These are phyloP conservation scores for Phyllostomus discolor DNA, from an alignment of 2,113 vertebrate genomes.

Conservation along the genomic window DNA sequence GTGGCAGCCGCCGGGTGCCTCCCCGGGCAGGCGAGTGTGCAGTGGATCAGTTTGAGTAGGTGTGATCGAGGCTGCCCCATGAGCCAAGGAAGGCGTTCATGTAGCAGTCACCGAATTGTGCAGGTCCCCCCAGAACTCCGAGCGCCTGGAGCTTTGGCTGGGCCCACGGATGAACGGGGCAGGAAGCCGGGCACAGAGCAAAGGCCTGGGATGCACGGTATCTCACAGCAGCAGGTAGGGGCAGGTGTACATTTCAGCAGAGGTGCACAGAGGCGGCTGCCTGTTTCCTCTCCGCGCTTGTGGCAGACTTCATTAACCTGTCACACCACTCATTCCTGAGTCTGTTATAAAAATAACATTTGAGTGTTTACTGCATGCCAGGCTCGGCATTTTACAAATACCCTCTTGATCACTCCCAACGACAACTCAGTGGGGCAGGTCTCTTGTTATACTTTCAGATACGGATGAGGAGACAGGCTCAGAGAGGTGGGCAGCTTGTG, in stretches of 20 bases:
- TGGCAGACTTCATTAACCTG: not conserved
- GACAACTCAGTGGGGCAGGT: not conserved
- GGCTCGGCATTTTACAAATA: not conserved
- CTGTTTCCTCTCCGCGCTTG: not conserved
- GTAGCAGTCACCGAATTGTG: not conserved
- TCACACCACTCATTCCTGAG: not conserved
- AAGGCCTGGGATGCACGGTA: not conserved
- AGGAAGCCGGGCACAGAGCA: not conserved
- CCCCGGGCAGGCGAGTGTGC: not conserved
- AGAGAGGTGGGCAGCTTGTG: not conserved
- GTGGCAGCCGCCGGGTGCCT: not conserved
- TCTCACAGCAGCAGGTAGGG: not conserved
- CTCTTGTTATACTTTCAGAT: not conserved
- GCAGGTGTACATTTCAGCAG: not conserved
- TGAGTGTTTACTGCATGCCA: not conserved
- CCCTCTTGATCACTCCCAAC: not conserved
- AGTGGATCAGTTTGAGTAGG: not conserved
- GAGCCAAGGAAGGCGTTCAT: not conserved
- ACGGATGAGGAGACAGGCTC: not conserved
- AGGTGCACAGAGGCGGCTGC: not conserved
- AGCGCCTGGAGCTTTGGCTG: not conserved
- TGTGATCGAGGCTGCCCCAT: not conserved
- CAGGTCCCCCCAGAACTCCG: not conserved
- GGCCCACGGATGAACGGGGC: not conserved
- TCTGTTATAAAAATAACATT: not conserved